Conservation (phyloP, 2,888 invertebrate genomes). For the Cerceris ruficornis region DNA sequence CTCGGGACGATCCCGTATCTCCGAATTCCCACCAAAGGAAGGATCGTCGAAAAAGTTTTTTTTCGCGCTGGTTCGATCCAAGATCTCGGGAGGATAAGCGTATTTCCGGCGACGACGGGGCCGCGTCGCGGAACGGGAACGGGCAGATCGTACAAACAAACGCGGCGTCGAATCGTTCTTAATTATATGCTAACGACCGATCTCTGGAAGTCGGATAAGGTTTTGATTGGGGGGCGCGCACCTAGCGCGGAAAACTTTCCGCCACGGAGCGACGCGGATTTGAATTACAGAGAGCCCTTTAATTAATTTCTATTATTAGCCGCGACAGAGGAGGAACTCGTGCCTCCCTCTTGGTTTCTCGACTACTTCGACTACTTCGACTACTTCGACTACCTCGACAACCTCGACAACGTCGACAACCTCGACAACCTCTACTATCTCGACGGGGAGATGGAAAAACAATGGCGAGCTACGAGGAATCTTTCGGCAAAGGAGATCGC, state of each 20-base stretch:
- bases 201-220: conserved; percentile 30
- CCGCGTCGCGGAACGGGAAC: neutral
- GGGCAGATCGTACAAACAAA: conserved; percentile 1
- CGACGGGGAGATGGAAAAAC: conserved; percentile 6
- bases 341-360: conserved; percentile 1
- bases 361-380: neutral
- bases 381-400: neutral
- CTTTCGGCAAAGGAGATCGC: neutral
- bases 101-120: too few species aligned
- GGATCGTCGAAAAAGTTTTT: neutral
- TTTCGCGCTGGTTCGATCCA: neutral
- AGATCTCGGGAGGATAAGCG: neutral
- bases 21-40: too few species aligned
- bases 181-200: conserved; percentile 46
- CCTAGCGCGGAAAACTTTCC: conserved; percentile 17
- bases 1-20: too few species aligned
- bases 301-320: conserved; percentile 57
- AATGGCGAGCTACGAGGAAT: conserved; percentile 8
- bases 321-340: conserved; percentile 15
- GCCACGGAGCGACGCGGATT: conserved; percentile 14
- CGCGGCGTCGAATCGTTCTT: conserved; percentile 26
- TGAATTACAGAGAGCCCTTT: conserved; percentile 45
- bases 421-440: neutral
- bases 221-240: conserved; percentile 16
- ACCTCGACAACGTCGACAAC: neutral